Evolutionary conservation across 2,888 invertebrate genomes (phyloP).

Genomic region (Hirudinaria manillensis): DNA sequence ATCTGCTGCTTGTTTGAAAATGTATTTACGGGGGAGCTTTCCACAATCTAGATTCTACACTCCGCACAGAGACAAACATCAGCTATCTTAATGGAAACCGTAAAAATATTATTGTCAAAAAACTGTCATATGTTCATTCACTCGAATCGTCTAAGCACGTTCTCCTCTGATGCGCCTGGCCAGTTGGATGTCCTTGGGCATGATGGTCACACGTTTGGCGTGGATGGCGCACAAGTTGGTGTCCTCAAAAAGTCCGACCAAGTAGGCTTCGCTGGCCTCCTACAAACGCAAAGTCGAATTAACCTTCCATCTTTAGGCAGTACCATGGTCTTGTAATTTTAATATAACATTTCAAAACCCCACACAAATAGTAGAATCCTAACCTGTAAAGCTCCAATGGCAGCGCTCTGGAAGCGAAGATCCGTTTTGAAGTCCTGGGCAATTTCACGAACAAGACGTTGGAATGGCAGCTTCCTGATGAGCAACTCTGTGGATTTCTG

Average conservation of each 20-base stretch:
- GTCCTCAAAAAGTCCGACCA: constrained; percentile 74
- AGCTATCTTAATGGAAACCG: neutral
- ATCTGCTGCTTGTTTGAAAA: constrained; percentile 9
- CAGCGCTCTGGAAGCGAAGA: constrained; percentile 54
- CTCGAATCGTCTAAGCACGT: constrained; percentile 58
- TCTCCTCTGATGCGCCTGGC: constrained; percentile 93
- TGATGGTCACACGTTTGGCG: constrained; percentile 92
- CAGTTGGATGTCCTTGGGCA: constrained; percentile 94
- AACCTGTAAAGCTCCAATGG: constrained; percentile 54
- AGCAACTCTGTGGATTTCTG: constrained; percentile 54
- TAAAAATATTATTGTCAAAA: constrained; percentile 5
- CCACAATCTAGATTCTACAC: constrained; percentile 3
- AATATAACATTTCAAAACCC: neutral
- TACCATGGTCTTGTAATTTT: neutral
- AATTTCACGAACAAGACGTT: constrained; percentile 54
- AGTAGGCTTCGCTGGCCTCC: constrained; percentile 38
- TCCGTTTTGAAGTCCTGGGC: constrained; percentile 56
- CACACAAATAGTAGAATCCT: neutral
- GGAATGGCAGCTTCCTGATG: constrained; percentile 54
- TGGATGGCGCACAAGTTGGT: constrained; percentile 96
- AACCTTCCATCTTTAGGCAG: too few species aligned
- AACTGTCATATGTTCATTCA: neutral
- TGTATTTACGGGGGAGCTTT: neutral
- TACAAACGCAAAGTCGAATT: constrained; percentile 7
- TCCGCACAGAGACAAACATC: constrained; percentile 16